Percentiles rank a stretch among this genome's conserved stretches.
These are phyloP conservation scores for Metellina segmentata DNA, from an alignment of 2,888 invertebrate species.

Conservation along the genomic window DNA sequence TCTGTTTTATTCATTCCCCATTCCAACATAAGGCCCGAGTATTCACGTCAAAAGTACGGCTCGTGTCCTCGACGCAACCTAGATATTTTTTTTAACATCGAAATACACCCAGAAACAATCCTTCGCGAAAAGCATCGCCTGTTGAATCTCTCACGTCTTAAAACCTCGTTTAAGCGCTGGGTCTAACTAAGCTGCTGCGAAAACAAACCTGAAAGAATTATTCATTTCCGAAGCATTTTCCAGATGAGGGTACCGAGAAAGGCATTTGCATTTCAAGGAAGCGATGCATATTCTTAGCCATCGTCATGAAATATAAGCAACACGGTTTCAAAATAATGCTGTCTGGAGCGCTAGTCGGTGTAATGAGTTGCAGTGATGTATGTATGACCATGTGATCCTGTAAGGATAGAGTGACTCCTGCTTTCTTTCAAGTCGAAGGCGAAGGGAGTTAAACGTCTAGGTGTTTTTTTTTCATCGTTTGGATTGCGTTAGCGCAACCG, in stretches of 20 bases:
- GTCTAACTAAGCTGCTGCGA: neutral
- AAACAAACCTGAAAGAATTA: constrained; percentile 39
- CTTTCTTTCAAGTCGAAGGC: constrained; percentile 32
- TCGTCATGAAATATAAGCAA: constrained; percentile 35
- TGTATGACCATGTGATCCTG: constrained; percentile 20
- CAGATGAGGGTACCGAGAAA: neutral
- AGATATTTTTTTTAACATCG: neutral
- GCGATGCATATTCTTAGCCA: constrained; percentile 34
- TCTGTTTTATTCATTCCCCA: neutral
- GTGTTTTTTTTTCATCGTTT: no score
- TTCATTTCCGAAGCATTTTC: neutral
- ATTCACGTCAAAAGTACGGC: no score
- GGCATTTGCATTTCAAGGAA: constrained; percentile 34
- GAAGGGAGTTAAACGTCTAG: no score
- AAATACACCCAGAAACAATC: neutral
- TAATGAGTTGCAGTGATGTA: constrained; percentile 30
- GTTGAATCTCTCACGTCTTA: neutral
- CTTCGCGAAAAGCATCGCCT: neutral
- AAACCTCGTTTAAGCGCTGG: neutral
- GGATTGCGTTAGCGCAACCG: no score
- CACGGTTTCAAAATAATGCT: constrained; percentile 28
- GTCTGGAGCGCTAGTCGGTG: constrained; percentile 2
- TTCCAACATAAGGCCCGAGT: no score
- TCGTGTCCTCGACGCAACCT: neutral
- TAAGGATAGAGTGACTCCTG: constrained; percentile 27